Base-by-base conservation (phyloP, 2,888 invertebrate species). In the Perdita meconis region DNA sequence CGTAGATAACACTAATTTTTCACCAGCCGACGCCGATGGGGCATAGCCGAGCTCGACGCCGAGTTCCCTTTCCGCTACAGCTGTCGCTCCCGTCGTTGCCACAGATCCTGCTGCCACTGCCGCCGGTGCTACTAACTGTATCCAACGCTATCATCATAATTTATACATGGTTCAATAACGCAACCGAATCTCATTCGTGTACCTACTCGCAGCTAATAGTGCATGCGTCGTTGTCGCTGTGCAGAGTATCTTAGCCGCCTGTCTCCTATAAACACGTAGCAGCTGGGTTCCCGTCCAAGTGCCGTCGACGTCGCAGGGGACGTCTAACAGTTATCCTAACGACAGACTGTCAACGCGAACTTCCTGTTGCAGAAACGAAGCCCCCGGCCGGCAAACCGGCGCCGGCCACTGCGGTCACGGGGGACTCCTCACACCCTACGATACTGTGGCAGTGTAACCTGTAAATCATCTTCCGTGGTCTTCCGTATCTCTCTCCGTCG, bases 391-490 rank as follows among this genome's bases (percentile, higher is more conserved):
- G 90, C 92, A 92, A 92, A 93, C 94, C 93, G 93, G 95, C 95
- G 19, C 84, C 90, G 66, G 89, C 90, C 89, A 89, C 92, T 87
- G 89, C 89, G 88, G 89, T 90, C 90, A 93, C 93, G 95, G 95
- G 94, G 97, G 97, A 96, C 96, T 91, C 92, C 90, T 97, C 97
- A 97, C 97, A 97, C 96, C 97, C 96, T 97, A 97, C 97, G 97
- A 97, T 97, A 97, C 97, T 96, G 96, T 97, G 97, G 97, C 97
- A 97, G 97, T 97, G 97, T 97, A 97, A 97, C 95, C 95, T 97
- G 95, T 97, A 96, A 96, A 93, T 90, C 90, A 93, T 90, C 85
- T 74, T 79, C 74, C 83, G 81, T 82, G 82, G 71, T 84, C 77
- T 87, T 86, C 84, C 85, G 86, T 75, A 36, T 78, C 84, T 86